Evolutionary conservation across 2,888 invertebrate genomes (phyloP), one percentile per base, ranked within the genome.

Genomic region (Callinectes sapidus): DNA sequence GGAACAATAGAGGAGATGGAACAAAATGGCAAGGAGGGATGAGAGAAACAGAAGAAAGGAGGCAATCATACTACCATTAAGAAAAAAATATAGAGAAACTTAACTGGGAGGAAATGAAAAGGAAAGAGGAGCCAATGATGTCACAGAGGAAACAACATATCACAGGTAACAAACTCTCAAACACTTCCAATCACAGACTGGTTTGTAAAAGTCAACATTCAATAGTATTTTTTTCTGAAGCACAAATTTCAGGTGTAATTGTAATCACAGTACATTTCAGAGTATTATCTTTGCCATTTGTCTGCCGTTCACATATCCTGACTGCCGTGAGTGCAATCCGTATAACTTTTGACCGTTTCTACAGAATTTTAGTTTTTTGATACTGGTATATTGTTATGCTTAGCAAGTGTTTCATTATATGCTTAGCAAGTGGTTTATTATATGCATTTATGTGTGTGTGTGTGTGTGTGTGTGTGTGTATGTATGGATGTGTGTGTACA

Each of bases 401-500:
- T 81, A 61, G 35, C 32, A 35, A 35, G 35, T 35, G 16, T 81
- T 71, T 71, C 13, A 71, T 23, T 5, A 61, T 61, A 61, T 71
- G 71, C 71, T 61, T 16, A 23, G 81, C 2, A 35, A 16, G 16
- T 35, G 16, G 35, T 71, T 71, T 28, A 71, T 61, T 5, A 61
- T 61, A 61, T 71, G 71, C 71, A 28, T 71, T n/a, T 71, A 28
- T 71, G 71, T 81, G 81, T 81, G 81, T 35, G 32, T 81, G 81
- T 81, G 81, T 81, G 35, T 81, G 81, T 35, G 35, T 81, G 81
- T 81, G 39, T 89, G 39, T 89, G 39, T 89, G 39, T 66, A n/a
- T 89, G 39, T 89, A 23, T 89, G 61, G 55, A 35, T 89, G 61
- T 89, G 61, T 89, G 61, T 89, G 61, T 89, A 89, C 16, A 13